phyloP scores from a whole-genome alignment of 2,113 vertebrate species.

The Alligator sinensis region DNA sequence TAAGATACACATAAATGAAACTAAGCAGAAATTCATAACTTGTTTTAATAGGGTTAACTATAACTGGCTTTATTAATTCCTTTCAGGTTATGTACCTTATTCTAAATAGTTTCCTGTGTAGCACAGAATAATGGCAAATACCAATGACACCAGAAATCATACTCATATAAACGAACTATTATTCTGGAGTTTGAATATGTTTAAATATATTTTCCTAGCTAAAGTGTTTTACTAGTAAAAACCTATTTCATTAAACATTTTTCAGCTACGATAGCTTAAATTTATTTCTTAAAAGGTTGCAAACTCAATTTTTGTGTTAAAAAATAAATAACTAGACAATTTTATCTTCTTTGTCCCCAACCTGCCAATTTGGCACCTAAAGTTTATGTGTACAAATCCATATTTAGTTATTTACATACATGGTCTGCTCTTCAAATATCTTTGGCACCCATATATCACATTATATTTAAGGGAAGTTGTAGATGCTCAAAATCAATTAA shows the following conservation, averaged over 20 bases:
- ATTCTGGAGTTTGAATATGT: neutral
- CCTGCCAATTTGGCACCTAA: neutral
- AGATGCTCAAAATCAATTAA: neutral
- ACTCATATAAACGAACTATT: neutral
- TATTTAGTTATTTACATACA: neutral
- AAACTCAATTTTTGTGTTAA: neutral
- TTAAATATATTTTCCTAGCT: neutral
- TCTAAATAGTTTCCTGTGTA: neutral
- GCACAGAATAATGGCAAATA: neutral
- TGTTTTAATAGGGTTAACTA: neutral
- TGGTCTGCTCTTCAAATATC: neutral
- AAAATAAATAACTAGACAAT: neutral
- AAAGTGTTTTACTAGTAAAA: neutral
- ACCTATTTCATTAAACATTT: neutral
- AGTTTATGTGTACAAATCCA: neutral
- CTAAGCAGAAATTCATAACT: neutral
- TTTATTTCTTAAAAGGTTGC: neutral
- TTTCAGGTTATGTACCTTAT: neutral
- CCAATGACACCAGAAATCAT: neutral
- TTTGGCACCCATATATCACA: neutral
- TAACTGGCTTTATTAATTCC: neutral
- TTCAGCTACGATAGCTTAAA: neutral
- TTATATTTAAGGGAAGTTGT: neutral
- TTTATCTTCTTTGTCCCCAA: neutral
- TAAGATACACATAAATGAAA: neutral